Base-by-base conservation (phyloP, 2,888 invertebrate genomes). In the Ennomos quercinarius region DNA sequence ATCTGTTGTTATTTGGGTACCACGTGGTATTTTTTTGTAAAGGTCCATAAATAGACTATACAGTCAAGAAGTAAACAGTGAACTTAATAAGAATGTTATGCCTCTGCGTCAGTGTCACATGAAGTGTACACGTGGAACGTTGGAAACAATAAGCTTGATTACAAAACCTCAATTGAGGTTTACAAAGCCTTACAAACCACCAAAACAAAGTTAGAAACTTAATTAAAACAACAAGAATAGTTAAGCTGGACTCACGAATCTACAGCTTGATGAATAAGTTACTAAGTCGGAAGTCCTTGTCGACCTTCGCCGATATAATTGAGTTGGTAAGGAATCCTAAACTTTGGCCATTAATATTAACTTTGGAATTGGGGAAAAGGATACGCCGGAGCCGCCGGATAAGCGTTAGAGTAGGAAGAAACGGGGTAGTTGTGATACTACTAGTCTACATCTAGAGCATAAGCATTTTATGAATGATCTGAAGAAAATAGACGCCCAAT, bases 341-440 rank as follows among this genome's bases (percentile, higher is more conserved):
- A 77, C 77, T 81, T 82, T 46, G 62, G 42, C 66, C 76, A 77
- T 83, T 76, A 76, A 80, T 76, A 77, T 74, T 71, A 77, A 76
- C 69, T 76, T 64, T 58, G 71, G 70, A 70, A 71, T 71, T 65
- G 63, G 62, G 49, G 41, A 11, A 72, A 67, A 53, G 67, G 54
- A 60, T 64, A 60, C 57, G 58, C 60, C 63, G 58, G 54, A 70
- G 70, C 58, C 64, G 58, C 54, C 69, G 69, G 57, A 66, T 53
- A 52, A 66, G 67, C 68, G 48, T 57, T 57, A 42, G 51, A 41
- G 13, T n/a, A 44, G 35, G 4, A 4, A 27, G 27, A 27, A 27
- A 27, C 27, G 27, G 6, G 4, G 27, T 6, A 27, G 4, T 4
- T 5, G 27, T 27, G 17, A 17, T 17, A 27, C 27, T 27, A 27